Conservation (phyloP, 2,797 vertebrate species). For the Sitta carolinensis region DNA sequence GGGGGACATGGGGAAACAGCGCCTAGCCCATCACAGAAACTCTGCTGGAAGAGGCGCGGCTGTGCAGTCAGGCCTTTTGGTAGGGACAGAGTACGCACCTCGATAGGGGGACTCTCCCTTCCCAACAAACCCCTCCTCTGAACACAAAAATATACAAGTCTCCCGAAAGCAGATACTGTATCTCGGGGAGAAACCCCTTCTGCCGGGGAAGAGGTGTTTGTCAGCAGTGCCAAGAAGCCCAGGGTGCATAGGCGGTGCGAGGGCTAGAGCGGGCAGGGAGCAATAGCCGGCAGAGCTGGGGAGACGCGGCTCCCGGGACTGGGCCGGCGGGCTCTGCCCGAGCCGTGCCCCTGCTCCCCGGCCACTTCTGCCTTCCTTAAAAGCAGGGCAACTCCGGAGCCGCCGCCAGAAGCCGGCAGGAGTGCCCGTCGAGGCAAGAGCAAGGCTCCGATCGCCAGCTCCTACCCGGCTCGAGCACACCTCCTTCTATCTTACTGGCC, state of each 20-base stretch:
- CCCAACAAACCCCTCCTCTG: not conserved
- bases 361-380: not conserved
- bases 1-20: not conserved
- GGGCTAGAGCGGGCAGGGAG: not conserved
- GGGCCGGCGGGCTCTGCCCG: not conserved
- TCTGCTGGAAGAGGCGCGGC: not conserved
- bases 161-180: not conserved
- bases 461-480: not conserved
- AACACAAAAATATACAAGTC: not conserved
- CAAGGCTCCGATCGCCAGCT: not conserved
- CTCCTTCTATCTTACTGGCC: slow-evolving; percentile 16
- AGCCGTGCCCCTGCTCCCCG: not conserved
- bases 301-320: too few relatives aligned
- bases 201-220: not conserved
- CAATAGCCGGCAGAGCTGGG: not conserved
- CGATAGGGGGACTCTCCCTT: not conserved
- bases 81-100: too few relatives aligned
- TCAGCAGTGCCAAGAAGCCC: not conserved
- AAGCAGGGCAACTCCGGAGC: not conserved
- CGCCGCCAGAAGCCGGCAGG: not conserved
- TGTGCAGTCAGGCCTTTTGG: not conserved
- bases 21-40: not conserved
- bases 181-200: not conserved
- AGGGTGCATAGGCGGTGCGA: not conserved
- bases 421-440: not conserved